These are phyloP conservation scores for Acrossocheilus wenchowensis DNA, from an alignment of 2,797 vertebrate genomes.

Conservation along the genomic window DNA sequence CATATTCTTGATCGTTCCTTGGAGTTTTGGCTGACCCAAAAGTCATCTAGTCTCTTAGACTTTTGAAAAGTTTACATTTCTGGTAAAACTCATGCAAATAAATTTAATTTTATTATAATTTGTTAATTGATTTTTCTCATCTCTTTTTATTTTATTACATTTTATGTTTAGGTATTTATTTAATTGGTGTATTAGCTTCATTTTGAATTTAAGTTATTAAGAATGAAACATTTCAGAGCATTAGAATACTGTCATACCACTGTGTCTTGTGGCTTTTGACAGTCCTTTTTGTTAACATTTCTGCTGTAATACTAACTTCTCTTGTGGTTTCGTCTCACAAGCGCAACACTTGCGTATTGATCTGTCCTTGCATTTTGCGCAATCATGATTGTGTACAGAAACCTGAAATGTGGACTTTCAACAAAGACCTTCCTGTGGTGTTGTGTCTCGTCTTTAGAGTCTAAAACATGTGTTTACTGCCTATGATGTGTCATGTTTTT, in stretches of 20 bases:
- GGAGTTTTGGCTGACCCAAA: not conserved
- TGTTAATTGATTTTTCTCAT: not conserved
- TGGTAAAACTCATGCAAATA: not conserved
- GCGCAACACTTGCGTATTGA: slow-evolving; percentile 41
- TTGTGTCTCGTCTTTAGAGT: not conserved
- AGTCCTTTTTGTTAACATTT: not conserved
- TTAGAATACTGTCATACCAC: not conserved
- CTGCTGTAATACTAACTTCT: not conserved
- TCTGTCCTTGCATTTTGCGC: slow-evolving; percentile 17
- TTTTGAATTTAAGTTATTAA: not conserved
- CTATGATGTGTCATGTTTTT: not conserved
- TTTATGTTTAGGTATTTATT: not conserved
- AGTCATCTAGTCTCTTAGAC: not conserved
- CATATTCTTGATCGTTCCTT: not conserved
- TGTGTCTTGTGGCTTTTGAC: not conserved
- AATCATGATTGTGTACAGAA: slow-evolving; percentile 43
- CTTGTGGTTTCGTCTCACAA: slow-evolving; percentile 7
- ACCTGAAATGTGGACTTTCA: slow-evolving; percentile 52
- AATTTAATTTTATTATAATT: not conserved
- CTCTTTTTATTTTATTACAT: not conserved
- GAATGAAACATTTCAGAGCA: not conserved
- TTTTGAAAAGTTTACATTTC: not conserved
- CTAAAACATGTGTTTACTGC: not conserved
- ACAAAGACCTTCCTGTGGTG: not conserved
- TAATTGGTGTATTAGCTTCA: not conserved